These are phyloP conservation scores for Furcula furcula DNA, from an alignment of 2,888 invertebrate genomes.

Conservation along the genomic window DNA sequence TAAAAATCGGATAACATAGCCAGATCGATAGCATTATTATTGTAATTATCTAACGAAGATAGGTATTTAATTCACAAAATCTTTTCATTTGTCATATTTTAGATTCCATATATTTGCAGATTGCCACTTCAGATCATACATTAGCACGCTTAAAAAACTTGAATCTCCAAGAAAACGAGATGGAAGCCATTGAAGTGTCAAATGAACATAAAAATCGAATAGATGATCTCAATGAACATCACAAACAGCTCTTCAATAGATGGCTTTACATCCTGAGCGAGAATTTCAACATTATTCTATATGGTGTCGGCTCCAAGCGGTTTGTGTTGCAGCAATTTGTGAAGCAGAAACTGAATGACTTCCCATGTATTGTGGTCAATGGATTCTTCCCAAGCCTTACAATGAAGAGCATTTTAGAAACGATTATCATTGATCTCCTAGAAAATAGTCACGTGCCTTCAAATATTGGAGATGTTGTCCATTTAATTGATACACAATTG, in stretches of 20 bases:
- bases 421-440: conserved; percentile 86
- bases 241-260: conserved; percentile 83
- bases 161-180: conserved; percentile 79
- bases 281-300: conserved; percentile 92
- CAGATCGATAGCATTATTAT: no score
- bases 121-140: conserved; percentile 89
- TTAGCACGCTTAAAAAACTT: conserved; percentile 88
- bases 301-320: conserved; percentile 95
- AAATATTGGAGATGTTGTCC: conserved; percentile 85
- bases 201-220: conserved; percentile 83
- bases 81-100: no score
- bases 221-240: conserved; percentile 77
- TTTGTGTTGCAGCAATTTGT: conserved; percentile 89
- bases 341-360: conserved; percentile 63
- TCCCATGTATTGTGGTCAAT: conserved; percentile 90
- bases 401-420: conserved; percentile 90
- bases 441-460: conserved; percentile 81
- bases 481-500: conserved; percentile 84
- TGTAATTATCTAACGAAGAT: no score
- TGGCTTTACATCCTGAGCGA: conserved; percentile 90
- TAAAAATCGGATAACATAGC: no score
- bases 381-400: conserved; percentile 96
- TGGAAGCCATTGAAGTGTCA: conserved; percentile 82
- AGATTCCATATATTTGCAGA: conserved; percentile 48
- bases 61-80: no score